A percentile compares a stretch with the other conserved stretches of the same genome.
phyloP scores from a whole-genome alignment of 2,888 invertebrate genomes.

The Mythimna vitellina region DNA sequence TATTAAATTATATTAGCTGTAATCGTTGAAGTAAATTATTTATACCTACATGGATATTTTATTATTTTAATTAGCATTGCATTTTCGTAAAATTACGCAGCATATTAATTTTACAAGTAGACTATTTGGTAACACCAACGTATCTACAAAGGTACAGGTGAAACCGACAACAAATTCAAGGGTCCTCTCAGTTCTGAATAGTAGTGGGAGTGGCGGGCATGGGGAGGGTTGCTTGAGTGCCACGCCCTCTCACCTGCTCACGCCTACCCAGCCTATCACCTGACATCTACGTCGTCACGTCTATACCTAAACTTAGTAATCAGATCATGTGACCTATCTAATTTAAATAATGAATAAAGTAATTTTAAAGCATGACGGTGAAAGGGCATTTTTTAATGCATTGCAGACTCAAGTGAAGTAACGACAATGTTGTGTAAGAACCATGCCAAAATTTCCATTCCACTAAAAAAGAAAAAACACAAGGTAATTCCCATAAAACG shows the following conservation, averaged over 20 bases:
- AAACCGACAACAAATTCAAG: background rate
- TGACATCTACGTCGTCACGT: conserved; percentile 44
- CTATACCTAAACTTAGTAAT: conserved; percentile 40
- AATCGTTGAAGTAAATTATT: conserved; percentile 45
- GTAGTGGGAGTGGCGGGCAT: conserved; percentile 67
- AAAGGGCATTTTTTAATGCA: background rate
- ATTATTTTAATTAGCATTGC: conserved; percentile 12
- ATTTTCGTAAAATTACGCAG: background rate
- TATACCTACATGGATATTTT: conserved; percentile 21
- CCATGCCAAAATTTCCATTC: background rate
- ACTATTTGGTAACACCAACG: background rate
- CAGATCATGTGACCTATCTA: conserved; percentile 12
- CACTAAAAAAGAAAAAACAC: conserved; percentile 7
- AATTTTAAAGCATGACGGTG: background rate
- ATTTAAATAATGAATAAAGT: background rate
- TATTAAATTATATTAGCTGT: conserved; percentile 47
- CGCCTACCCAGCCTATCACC: conserved; percentile 72
- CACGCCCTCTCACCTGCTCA: conserved; percentile 77
- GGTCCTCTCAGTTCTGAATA: conserved; percentile 38
- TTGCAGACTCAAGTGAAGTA: background rate
- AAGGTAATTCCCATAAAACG: conserved; percentile 24
- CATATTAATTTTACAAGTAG: background rate
- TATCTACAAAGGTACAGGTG: background rate
- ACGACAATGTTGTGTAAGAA: background rate
- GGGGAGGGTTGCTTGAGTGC: conserved; percentile 62